Evolutionary conservation across 2,113 vertebrate genomes (phyloP), one percentile per base, ranked within the genome.

Genomic region (Panthera tigris): DNA sequence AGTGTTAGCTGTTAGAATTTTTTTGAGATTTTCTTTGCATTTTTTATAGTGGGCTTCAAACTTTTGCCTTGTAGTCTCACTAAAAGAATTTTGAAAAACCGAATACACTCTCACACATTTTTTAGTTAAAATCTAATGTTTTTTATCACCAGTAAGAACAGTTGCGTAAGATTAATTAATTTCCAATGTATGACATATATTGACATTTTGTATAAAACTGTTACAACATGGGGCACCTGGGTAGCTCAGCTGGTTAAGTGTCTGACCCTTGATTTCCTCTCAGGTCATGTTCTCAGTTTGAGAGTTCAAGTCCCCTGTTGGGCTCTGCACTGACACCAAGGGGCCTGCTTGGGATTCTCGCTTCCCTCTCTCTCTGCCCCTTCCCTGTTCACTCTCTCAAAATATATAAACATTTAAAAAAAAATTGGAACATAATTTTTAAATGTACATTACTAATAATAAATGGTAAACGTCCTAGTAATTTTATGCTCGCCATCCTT

Each of bases 41-140:
- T 57, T 63, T 92, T 65, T 15, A 74, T 0, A 63, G 6, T 55
- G 15, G 7, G 89, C 71, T 83, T 95, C 66, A 82, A 52, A 89
- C n/a, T 41, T 82, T 91, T 89, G 48, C 13, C 15, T 80, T 93
- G 45, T 12, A 55, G 50, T 74, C 18, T 88, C 48, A 48, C 41
- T 87, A 18, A 82, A 91, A 91, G 14, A 97, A 78, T 93, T 94
- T 82, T 83, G n/a, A 41, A 66, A 33, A 71, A 41, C 52, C 48
- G 5, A 74, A 5, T 41, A 23, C 29, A 21, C 12, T 73, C 19
- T 61, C 16, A 83, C 25, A 80, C 8, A n/a, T 45, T 66, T 93
- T 88, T 50, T 88, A 84, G 36, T 55, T 48, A 18, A 92, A 73
- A 80, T 69, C 57, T 89, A 45, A 95, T 83, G 16, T 25, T 93